A percentile compares a stretch with the other conserved stretches of the same genome.
Conservation (phyloP, 2,113 vertebrate species). For the Panthera tigris region DNA sequence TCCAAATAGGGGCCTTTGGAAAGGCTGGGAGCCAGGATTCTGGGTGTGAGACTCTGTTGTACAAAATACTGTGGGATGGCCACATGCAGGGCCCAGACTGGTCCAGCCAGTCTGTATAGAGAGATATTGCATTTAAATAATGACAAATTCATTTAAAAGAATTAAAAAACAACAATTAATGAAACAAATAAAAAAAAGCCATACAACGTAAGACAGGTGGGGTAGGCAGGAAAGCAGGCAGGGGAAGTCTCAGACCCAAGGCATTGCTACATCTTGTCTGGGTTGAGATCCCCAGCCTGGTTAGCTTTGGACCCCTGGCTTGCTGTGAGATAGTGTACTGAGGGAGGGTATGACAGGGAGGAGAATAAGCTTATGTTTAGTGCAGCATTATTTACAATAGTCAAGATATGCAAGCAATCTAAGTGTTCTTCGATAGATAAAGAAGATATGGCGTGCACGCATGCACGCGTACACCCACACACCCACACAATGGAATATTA, state of each 20-base stretch:
- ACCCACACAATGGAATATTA: neutral
- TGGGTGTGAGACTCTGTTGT: slow-evolving; percentile 43
- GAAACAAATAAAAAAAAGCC: slow-evolving; percentile 70
- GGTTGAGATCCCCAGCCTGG: slow-evolving; percentile 52
- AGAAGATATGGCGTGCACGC: neutral
- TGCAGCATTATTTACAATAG: neutral
- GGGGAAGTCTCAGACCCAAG: slow-evolving; percentile 56
- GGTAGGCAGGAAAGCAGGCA: slow-evolving; percentile 65
- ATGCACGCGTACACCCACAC: neutral
- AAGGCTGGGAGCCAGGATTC: slow-evolving; percentile 67
- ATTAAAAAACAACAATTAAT: slow-evolving; percentile 73
- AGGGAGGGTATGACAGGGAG: neutral
- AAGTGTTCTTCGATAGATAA: neutral
- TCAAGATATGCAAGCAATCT: neutral
- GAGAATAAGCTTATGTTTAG: neutral
- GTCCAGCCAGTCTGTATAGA: slow-evolving; percentile 68
- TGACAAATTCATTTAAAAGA: slow-evolving; percentile 79
- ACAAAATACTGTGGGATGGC: slow-evolving; percentile 76
- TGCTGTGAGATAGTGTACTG: slow-evolving; percentile 57
- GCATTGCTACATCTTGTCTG: slow-evolving; percentile 63
- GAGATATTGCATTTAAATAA: slow-evolving; percentile 82
- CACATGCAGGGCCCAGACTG: neutral
- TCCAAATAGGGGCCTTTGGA: slow-evolving; percentile 58
- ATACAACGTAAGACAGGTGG: slow-evolving; percentile 66
- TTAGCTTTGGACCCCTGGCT: slow-evolving; percentile 58